These are phyloP conservation scores for Chelonia mydas DNA, from an alignment of 2,797 vertebrate species.

Conservation along the genomic window DNA sequence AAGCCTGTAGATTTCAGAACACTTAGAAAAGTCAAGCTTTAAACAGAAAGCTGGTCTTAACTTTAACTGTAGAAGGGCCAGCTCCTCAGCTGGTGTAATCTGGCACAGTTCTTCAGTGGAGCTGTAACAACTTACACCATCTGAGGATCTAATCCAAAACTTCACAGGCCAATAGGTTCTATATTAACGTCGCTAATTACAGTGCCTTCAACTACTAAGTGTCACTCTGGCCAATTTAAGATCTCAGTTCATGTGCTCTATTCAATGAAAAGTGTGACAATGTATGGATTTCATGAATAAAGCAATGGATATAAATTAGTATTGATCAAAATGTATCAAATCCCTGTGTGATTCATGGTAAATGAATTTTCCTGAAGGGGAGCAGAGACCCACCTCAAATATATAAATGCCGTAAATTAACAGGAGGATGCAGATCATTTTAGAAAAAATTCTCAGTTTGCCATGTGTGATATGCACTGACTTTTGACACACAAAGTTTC, in stretches of 20 bases:
- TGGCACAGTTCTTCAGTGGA: neutral
- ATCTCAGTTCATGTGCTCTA: neutral
- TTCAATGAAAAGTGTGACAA: neutral
- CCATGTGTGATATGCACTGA: neutral
- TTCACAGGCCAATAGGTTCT: neutral
- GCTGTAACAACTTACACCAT: conserved; percentile 27
- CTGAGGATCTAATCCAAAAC: conserved; percentile 18
- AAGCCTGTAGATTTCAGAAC: neutral
- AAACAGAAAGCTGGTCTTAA: neutral
- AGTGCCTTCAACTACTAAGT: neutral
- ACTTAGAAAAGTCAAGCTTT: neutral
- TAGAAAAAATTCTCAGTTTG: neutral
- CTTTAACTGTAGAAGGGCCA: neutral
- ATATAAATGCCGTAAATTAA: neutral
- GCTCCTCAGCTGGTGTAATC: conserved; percentile 1
- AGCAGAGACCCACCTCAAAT: neutral
- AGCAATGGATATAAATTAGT: neutral
- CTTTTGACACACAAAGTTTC: neutral
- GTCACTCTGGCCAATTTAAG: neutral
- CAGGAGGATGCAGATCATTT: neutral
- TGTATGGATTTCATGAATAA: neutral
- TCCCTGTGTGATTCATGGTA: neutral
- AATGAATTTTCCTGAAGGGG: neutral
- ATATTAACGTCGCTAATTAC: neutral
- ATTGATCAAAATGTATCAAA: neutral